phyloP scores from a whole-genome alignment of 2,113 vertebrate species.

The Gadus chalcogrammus region DNA sequence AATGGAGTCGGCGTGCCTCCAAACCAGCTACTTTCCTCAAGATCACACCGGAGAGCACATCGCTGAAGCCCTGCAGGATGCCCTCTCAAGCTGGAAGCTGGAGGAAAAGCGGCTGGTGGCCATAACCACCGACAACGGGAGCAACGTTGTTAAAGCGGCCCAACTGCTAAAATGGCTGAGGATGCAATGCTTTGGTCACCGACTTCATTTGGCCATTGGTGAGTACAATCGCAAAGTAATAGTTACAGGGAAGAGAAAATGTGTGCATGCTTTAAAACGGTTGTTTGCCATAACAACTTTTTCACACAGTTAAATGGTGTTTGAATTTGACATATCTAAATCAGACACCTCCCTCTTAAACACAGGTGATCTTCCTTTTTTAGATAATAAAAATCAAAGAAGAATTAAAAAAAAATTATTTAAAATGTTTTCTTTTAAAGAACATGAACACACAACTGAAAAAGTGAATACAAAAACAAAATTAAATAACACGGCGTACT shows the following conservation, averaged over 20 bases:
- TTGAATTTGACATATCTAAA: too few relatives aligned
- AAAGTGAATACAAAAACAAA: too few relatives aligned
- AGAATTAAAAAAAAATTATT: too few relatives aligned
- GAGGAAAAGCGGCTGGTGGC: slow-evolving; percentile 23
- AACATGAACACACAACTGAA: too few relatives aligned
- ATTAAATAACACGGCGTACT: too few relatives aligned
- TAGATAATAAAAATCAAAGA: too few relatives aligned
- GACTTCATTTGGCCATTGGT: slow-evolving; percentile 24
- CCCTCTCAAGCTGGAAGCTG: slow-evolving; percentile 25
- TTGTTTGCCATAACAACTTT: neutral
- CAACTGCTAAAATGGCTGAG: slow-evolving; percentile 28
- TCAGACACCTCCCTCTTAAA: too few relatives aligned
- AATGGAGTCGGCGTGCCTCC: slow-evolving; percentile 17
- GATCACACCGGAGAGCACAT: neutral
- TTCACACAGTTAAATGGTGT: neutral
- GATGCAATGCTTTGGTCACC: slow-evolving; percentile 15
- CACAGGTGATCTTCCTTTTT: too few relatives aligned
- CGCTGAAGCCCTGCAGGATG: slow-evolving; percentile 29
- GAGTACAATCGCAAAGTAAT: slow-evolving; percentile 1
- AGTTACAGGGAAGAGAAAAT: neutral
- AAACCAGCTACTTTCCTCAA: slow-evolving; percentile 29
- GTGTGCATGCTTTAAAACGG: neutral
- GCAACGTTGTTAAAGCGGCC: slow-evolving; percentile 25
- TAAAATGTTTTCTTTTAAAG: too few relatives aligned
- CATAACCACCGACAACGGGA: slow-evolving; percentile 27